Evolutionary conservation across 2,113 vertebrate species (phyloP).

Genomic region (Apeltes quadracus): DNA sequence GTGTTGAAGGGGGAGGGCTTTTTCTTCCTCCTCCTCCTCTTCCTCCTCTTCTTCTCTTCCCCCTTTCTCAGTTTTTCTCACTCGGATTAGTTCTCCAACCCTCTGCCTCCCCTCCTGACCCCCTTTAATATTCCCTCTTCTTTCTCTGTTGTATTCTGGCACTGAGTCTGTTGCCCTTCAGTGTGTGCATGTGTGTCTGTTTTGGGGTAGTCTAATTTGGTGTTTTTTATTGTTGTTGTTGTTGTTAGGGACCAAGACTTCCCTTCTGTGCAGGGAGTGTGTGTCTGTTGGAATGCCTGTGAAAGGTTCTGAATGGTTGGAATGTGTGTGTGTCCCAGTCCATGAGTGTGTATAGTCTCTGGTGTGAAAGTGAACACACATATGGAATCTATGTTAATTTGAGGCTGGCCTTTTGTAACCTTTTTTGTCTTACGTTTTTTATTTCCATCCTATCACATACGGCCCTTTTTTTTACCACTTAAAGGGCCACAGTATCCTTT

Average conservation of each 20-base stretch:
- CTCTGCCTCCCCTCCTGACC: conserved; percentile 37
- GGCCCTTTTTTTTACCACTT: conserved; percentile 28
- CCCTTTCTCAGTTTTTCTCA: conserved; percentile 40
- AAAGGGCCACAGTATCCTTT: conserved; percentile 1
- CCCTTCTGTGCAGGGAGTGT: conserved; percentile 67
- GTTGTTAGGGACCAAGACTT: conserved; percentile 66
- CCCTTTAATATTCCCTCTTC: conserved; percentile 25
- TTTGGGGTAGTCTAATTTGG: neutral
- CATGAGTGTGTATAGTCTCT: too few relatives aligned
- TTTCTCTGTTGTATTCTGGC: conserved; percentile 41
- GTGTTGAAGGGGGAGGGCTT: conserved; percentile 34
- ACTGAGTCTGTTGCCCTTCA: conserved; percentile 32
- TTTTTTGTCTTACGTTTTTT: conserved; percentile 11
- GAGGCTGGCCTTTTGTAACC: conserved; percentile 37
- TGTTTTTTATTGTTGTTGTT: conserved; percentile 49
- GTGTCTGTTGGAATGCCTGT: conserved; percentile 73
- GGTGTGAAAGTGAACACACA: conserved; percentile 53
- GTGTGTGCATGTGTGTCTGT: conserved; percentile 16
- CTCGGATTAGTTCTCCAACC: conserved; percentile 60
- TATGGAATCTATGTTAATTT: conserved; percentile 53
- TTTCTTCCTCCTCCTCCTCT: conserved; percentile 11
- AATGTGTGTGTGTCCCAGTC: conserved; percentile 33
- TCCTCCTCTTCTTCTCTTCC: conserved; percentile 16
- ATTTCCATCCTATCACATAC: conserved; percentile 39
- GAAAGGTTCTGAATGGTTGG: conserved; percentile 67